These are phyloP conservation scores for Diabrotica balteata DNA, from an alignment of 2,888 invertebrate species.

Conservation along the genomic window DNA sequence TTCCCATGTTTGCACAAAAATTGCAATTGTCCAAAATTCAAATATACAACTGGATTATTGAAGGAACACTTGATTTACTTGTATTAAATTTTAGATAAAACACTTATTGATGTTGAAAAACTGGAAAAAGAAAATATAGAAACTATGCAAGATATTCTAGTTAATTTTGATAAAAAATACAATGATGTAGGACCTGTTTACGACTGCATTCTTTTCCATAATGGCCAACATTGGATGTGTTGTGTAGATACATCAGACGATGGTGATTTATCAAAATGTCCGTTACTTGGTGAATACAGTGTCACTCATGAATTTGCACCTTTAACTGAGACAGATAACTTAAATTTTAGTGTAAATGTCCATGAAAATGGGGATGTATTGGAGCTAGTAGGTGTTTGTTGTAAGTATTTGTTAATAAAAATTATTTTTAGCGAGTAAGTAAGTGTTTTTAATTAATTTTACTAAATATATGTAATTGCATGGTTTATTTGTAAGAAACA, in stretches of 20 bases:
- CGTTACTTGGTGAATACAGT: constrained; percentile 82
- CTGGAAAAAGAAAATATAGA: constrained; percentile 88
- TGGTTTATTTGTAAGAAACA: no score
- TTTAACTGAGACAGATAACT: constrained; percentile 78
- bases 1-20: no score
- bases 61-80: neutral
- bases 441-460: no score
- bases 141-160: constrained; percentile 82
- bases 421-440: no score
- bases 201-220: constrained; percentile 93
- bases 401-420: constrained; percentile 66
- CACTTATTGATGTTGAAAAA: constrained; percentile 70
- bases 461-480: no score
- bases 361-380: constrained; percentile 88
- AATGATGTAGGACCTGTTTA: constrained; percentile 86
- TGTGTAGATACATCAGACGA: constrained; percentile 84
- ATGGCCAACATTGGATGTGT: constrained; percentile 89
- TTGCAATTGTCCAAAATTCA: no score
- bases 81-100: constrained; percentile 23
- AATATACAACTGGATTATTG: no score
- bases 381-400: constrained; percentile 93
- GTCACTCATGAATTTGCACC: constrained; percentile 79
- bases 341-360: constrained; percentile 91
- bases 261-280: constrained; percentile 81
- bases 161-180: constrained; percentile 85